These are phyloP conservation scores for Lamellibrachia satsuma DNA, from an alignment of 2,888 invertebrate genomes.

Conservation along the genomic window DNA sequence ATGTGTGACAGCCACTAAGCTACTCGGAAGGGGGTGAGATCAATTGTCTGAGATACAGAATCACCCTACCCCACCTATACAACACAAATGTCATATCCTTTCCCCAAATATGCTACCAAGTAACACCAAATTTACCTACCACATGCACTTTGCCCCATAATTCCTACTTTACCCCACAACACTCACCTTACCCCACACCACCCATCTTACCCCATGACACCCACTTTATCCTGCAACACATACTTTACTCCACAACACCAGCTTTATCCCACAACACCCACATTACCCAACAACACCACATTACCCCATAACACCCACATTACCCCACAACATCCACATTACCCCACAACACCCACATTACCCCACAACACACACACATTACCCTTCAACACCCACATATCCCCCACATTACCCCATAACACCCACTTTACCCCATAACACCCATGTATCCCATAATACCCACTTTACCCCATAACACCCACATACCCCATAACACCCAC, in stretches of 20 bases:
- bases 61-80: not conserved
- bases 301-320: not conserved
- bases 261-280: not conserved
- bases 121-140: not conserved
- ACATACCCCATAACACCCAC: too few species aligned
- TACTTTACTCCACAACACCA: not conserved
- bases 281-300: too few species aligned
- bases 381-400: not conserved
- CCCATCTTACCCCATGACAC: not conserved
- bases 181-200: not conserved
- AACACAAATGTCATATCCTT: not conserved
- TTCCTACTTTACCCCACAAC: not conserved
- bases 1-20: not conserved
- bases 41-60: not conserved
- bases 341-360: too few species aligned
- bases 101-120: not conserved
- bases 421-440: not conserved
- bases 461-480: not conserved
- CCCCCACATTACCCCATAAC: not conserved
- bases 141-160: not conserved
- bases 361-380: not conserved
- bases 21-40: not conserved
- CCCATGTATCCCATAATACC: not conserved
- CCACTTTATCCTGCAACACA: not conserved
- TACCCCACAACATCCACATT: not conserved